A percentile compares a stretch with the other conserved stretches of the same genome.
These are phyloP conservation scores for Stigmatopora nigra DNA, from an alignment of 2,113 vertebrate species.

Conservation along the genomic window DNA sequence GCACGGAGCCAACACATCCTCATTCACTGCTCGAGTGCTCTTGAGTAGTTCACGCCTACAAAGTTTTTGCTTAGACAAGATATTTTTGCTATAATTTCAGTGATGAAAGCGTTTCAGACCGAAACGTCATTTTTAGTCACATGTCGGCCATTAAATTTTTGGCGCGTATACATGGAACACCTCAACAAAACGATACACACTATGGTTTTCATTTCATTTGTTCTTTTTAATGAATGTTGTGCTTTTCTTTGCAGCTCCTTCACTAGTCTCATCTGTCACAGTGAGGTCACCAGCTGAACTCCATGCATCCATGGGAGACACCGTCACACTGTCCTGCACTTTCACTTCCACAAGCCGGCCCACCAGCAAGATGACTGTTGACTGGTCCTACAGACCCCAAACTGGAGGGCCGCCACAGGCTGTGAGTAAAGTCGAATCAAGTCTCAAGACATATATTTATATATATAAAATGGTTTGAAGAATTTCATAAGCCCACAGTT, in stretches of 20 bases:
- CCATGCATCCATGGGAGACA: slow-evolving; percentile 69
- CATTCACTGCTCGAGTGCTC: too few relatives aligned
- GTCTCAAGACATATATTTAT: background rate
- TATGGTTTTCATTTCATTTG: too few relatives aligned
- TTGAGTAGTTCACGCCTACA: too few relatives aligned
- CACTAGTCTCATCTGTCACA: slow-evolving; percentile 58
- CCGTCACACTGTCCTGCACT: slow-evolving; percentile 71
- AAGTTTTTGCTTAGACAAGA: too few relatives aligned
- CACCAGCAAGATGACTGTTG: slow-evolving; percentile 74
- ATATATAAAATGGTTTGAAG: background rate
- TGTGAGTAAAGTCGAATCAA: slow-evolving; percentile 48
- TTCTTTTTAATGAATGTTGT: background rate
- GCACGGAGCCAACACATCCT: too few relatives aligned
- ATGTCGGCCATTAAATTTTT: too few relatives aligned
- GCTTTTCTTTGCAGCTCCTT: slow-evolving; percentile 50
- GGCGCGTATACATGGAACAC: too few relatives aligned
- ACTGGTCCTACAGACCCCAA: slow-evolving; percentile 80
- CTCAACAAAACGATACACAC: background rate
- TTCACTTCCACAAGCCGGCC: slow-evolving; percentile 75
- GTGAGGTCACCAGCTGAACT: slow-evolving; percentile 72
- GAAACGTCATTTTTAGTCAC: too few relatives aligned
- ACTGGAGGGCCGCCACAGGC: slow-evolving; percentile 60
- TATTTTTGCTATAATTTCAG: too few relatives aligned
- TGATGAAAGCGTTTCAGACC: too few relatives aligned
- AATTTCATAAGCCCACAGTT: too few relatives aligned